Evolutionary conservation across 2,113 vertebrate genomes (phyloP).

Genomic region (Edolisoma coerulescens): DNA sequence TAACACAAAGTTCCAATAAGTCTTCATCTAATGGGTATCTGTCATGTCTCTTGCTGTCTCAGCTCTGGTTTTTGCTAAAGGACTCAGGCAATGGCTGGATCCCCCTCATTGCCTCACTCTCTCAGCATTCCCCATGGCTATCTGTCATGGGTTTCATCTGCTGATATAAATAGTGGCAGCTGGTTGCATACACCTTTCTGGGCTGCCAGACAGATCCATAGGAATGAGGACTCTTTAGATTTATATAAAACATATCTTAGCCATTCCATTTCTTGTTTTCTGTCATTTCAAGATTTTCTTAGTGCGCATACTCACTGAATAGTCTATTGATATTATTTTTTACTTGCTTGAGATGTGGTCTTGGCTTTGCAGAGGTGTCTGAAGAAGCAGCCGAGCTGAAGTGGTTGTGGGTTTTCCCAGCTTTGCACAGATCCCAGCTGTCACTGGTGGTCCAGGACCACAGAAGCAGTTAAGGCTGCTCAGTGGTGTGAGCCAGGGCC

Average conservation of each 20-base stretch:
- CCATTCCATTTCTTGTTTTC: neutral
- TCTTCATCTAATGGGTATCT: neutral
- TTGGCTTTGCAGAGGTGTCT: neutral
- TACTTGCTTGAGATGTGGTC: neutral
- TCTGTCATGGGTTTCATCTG: neutral
- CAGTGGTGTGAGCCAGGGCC: neutral
- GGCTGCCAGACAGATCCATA: neutral
- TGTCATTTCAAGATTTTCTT: neutral
- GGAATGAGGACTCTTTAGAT: neutral
- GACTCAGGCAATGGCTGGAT: neutral
- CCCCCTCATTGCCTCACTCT: neutral
- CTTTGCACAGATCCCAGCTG: neutral
- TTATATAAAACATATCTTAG: neutral
- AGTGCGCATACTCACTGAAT: neutral
- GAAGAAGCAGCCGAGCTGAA: neutral
- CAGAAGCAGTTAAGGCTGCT: neutral
- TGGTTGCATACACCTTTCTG: neutral
- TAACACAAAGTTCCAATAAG: neutral
- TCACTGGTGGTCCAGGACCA: neutral
- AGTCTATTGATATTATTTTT: neutral
- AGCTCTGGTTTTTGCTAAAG: neutral
- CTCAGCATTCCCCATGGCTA: neutral
- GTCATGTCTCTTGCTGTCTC: neutral
- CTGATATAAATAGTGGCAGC: neutral
- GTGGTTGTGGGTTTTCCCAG: neutral